A percentile compares a stretch with the other conserved stretches of the same genome.
Evolutionary conservation across 1,140 invertebrate species (phyloP).

Genomic region (Drosophila quadrilineata): DNA sequence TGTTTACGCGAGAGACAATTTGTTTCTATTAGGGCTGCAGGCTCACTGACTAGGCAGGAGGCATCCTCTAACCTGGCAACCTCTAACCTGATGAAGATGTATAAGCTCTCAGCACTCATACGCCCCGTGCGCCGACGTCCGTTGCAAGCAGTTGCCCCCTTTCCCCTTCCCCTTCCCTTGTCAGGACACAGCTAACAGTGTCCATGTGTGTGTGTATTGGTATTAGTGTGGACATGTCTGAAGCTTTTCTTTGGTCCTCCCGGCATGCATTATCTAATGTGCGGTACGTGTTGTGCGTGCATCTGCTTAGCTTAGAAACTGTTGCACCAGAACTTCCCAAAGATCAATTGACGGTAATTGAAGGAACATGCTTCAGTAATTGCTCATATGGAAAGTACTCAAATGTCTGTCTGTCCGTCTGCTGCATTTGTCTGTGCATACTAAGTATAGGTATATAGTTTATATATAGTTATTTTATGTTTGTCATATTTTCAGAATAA

Average conservation of each 20-base stretch:
- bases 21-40: conserved; percentile 60
- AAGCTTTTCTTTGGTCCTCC: not conserved
- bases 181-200: not conserved
- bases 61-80: conserved; percentile 1
- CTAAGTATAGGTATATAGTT: too few species aligned
- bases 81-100: conserved; percentile 24
- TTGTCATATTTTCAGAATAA: too few species aligned
- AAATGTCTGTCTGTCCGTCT: too few species aligned
- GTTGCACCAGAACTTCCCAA: conserved; percentile 1
- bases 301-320: conserved; percentile 50
- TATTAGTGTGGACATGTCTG: not conserved
- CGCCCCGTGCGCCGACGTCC: conserved; percentile 36
- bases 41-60: conserved; percentile 7
- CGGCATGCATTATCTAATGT: conserved; percentile 27
- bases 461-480: too few species aligned
- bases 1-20: conserved; percentile 57
- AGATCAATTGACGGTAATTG: not conserved
- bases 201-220: not conserved
- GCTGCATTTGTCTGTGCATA: too few species aligned
- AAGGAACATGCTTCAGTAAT: not conserved
- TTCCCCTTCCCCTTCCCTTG: too few species aligned
- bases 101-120: conserved; percentile 32
- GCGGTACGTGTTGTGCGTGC: conserved; percentile 52
- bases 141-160: conserved; percentile 25
- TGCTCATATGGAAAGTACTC: not conserved